Evolutionary conservation across 2,888 invertebrate species (phyloP).

Genomic region (Melinopterus prodromus): DNA sequence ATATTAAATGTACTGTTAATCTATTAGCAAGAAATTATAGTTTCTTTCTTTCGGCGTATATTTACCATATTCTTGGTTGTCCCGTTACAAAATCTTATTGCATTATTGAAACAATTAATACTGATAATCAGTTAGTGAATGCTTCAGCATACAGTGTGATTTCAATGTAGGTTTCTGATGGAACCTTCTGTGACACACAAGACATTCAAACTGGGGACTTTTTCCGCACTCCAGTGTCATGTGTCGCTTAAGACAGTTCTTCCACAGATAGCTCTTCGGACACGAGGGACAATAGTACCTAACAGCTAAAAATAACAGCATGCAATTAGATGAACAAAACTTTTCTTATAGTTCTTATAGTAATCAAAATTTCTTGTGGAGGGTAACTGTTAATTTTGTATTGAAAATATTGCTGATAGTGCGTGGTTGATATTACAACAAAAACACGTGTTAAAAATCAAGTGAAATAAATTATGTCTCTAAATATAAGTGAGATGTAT

Average conservation of each 20-base stretch:
- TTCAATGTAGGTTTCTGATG: background rate
- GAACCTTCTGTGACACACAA: background rate
- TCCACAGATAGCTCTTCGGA: constrained; percentile 68
- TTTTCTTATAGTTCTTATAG: background rate
- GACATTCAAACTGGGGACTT: constrained; percentile 57
- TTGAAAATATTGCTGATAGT: too few species aligned
- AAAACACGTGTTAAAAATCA: too few species aligned
- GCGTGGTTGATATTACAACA: too few species aligned
- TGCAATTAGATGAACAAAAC: background rate
- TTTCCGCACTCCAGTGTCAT: constrained; percentile 58
- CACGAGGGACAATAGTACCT: constrained; percentile 25
- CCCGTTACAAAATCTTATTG: too few species aligned
- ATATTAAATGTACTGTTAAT: too few species aligned
- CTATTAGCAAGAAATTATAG: too few species aligned
- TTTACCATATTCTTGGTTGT: too few species aligned
- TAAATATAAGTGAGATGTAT: too few species aligned
- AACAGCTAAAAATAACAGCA: background rate
- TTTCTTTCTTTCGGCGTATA: too few species aligned
- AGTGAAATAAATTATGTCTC: too few species aligned
- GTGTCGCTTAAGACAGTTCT: constrained; percentile 69
- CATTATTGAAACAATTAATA: background rate
- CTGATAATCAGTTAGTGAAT: background rate
- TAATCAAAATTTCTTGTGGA: too few species aligned
- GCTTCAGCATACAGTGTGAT: background rate
- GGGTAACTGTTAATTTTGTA: too few species aligned